Base-by-base conservation (phyloP, 2,113 vertebrate genomes). In the Protobothrops flavoviridis region DNA sequence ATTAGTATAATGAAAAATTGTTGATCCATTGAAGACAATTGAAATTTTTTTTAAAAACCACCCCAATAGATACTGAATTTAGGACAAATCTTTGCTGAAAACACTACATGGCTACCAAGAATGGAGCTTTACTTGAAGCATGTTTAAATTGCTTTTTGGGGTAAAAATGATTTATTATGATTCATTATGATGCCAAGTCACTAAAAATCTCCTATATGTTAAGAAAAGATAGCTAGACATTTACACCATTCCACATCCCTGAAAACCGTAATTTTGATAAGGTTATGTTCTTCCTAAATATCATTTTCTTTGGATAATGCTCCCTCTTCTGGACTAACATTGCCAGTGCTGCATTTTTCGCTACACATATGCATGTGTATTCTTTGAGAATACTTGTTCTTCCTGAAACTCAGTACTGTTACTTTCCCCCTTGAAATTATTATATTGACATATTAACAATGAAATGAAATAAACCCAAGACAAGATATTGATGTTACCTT, bases 261-360 rank as follows among this genome's bases (percentile, higher is more conserved):
- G 8, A 45, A 88, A 89, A 89, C n/a, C 2, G 15, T 26, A 55
- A 39, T 74, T 89, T 24, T 64, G 59, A 61, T 0, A 0, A 13
- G 0, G 13, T 57, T 61, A 64, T 39, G 21, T 26, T 33, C 9
- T 23, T 74, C 39, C 4, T n/a, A 89, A n/a, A 4, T 0, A 61
- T 0, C 0, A 0, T 24, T 53, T 33, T 33, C 0, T 0, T 8
- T 0, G 5, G 9, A 52, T 52, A 0, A 92, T 86, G 95, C 64
- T 96, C 94, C 93, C 2, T 93, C 97, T 97, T 94, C 96, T 94
- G 96, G 96, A 24, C 93, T 3, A 0, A 29, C 0, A 43, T 1
- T 87, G 85, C 93, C 94, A 90, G 87, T 87, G 85, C 6, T 64
- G 45, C 24, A 52, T 24, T 21, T 87, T 91, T 7, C 23, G 2